Conservation (phyloP, 2,797 vertebrate species). For the Perodicticus potto region DNA sequence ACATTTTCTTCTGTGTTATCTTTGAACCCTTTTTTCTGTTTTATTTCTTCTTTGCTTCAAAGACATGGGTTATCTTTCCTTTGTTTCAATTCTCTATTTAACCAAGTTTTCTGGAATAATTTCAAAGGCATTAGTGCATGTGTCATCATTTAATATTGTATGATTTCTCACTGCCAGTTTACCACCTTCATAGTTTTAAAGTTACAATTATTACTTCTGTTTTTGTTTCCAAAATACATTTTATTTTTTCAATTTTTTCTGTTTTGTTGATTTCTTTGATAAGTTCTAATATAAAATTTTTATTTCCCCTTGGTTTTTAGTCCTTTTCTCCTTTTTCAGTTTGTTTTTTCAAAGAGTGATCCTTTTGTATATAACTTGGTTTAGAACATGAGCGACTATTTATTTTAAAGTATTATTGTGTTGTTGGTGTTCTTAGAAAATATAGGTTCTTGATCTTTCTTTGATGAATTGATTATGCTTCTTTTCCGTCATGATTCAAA, state of each 20-base stretch:
- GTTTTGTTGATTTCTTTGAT: not conserved
- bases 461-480: not conserved
- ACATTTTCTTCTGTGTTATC: conserved; percentile 57
- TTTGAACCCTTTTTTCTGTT: conserved; percentile 1
- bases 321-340: not conserved
- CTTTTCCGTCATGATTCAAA: not conserved
- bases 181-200: not conserved
- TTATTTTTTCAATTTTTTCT: not conserved
- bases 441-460: not conserved
- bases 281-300: not conserved
- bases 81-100: not conserved
- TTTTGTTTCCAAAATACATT: not conserved
- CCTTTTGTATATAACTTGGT: not conserved
- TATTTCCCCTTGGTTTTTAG: not conserved
- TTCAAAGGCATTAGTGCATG: not conserved
- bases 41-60: not conserved
- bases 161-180: not conserved
- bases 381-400: not conserved
- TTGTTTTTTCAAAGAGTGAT: not conserved
- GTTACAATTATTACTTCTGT: not conserved
- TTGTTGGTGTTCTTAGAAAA: not conserved
- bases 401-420: not conserved
- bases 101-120: not conserved
- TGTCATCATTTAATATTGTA: conserved; percentile 17
- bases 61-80: not conserved